Base-by-base conservation (phyloP, 2,888 invertebrate species). In the Macrosoma leucophasiata region DNA sequence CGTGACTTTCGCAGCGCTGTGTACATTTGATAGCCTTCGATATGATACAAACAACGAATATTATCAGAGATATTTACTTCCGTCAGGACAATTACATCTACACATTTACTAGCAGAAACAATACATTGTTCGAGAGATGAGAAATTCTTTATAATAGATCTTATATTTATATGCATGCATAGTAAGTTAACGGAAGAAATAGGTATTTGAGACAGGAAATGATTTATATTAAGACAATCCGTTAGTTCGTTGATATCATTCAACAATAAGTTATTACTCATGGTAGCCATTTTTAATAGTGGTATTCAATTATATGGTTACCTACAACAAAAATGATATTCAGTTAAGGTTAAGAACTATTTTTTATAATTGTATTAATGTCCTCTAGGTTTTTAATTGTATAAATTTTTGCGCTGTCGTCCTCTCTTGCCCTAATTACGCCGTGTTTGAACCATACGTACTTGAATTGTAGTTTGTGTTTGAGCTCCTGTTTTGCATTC, bases 1-100 rank as follows among this genome's bases (percentile, higher is more conserved):
- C 28, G 36, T 7, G 13, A 20, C 14, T 26, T 32, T 6, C 46
- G 24, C 13, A 47, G 18, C 13, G 36, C 14, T 1, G 38, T 31
- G 30, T 36, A 31, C 48, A 46, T 45, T 10, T 29, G 20, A 21
- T 47, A 47, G 11, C 33, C 41, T 4, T 36, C n/a, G 7, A 47
- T 8, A 4, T 44, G 25, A 33, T 37, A 44, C 10, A 47, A 13
- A 23, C 18, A 24, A 13, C 32, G 33, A 3, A 36, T 9, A 3
- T 12, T 13, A 3, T 43, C 29, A 5, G 30, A 32, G 9, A 46
- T 38, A 27, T 46, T 46, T 3, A 28, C 43, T 39, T 47, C 41
- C 6, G 42, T 40, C 15, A 42, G 1, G 7, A 47, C 30, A 2
- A 44, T 26, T 13, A 31, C 13, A 24, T 27, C 33, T 12, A 33